Evolutionary conservation across 2,888 invertebrate species (phyloP).

Genomic region (Tortrix viridana): DNA sequence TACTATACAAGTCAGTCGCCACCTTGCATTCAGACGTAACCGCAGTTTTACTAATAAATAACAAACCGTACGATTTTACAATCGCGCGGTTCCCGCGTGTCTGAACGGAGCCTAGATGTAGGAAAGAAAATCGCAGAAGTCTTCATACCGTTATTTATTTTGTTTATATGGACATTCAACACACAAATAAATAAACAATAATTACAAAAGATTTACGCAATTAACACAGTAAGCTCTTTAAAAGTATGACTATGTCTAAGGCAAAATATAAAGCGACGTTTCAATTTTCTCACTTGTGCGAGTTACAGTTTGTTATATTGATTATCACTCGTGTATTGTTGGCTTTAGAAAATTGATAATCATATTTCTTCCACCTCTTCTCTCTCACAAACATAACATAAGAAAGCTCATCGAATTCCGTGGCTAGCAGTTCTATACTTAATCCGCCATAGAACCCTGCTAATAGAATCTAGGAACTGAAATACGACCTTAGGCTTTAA

Average conservation of each 20-base stretch:
- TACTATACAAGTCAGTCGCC: too few relatives aligned
- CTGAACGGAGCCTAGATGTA: too few relatives aligned
- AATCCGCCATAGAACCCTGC: too few relatives aligned
- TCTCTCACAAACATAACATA: neutral
- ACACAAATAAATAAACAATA: constrained; percentile 36
- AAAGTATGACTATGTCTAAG: constrained; percentile 22
- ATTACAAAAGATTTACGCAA: constrained; percentile 22
- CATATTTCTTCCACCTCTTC: neutral
- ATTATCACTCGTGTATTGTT: constrained; percentile 9
- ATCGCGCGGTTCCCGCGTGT: too few relatives aligned
- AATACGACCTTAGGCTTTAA: too few relatives aligned
- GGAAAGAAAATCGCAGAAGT: neutral
- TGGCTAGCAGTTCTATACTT: too few relatives aligned
- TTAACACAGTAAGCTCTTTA: constrained; percentile 26
- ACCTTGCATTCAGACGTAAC: too few relatives aligned
- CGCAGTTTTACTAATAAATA: too few relatives aligned
- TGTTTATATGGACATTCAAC: constrained; percentile 28
- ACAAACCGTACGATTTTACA: too few relatives aligned
- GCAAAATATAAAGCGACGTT: constrained; percentile 22
- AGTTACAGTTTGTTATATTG: neutral
- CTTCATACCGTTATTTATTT: constrained; percentile 9
- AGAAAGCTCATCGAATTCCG: too few relatives aligned
- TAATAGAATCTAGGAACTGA: too few relatives aligned
- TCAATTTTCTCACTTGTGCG: constrained; percentile 5
- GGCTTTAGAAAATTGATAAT: neutral